Evolutionary conservation across 2,797 vertebrate genomes (phyloP), one percentile per base, ranked within the genome.

Genomic region (Erethizon dorsatum): DNA sequence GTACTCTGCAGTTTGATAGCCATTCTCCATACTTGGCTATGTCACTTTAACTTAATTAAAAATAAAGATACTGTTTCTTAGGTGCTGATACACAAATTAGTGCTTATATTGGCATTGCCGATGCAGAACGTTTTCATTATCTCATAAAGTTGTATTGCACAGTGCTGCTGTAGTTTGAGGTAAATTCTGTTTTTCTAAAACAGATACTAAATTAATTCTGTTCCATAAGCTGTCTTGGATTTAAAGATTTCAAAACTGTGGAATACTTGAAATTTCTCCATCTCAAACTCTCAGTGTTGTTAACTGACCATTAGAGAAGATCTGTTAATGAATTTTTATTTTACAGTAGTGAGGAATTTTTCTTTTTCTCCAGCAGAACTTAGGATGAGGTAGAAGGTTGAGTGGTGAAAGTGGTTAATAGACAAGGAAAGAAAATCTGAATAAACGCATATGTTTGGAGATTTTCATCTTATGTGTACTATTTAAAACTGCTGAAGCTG

Each of bases 201-300:
- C 52, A 63, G 24, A 95, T n/a, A 88, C 24, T 92, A 92, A 13
- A 18, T 11, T 95, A 59, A 96, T 95, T 95, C 28, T 96, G 17
- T 96, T 95, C 13, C 11, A 80, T 1, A 41, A 31, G n/a, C 37
- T 91, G 2, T 86, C 69, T 91, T 77, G 37, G 33, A 91, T 86
- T 91, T 90, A 94, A 50, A 91, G 31, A 52, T 95, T 94, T 94
- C 33, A 91, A 28, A 91, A 7, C 11, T 90, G n/a, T 65, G 57
- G 37, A 75, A 54, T 22, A 92, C 52, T 92, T 78, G 41, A 63
- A 95, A 88, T 78, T 94, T 45, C 5, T 18, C 2, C 7, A n/a
- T 88, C 59, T 96, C 89, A 5, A 92, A 89, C 67, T 84, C 31
- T 93, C 37, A 84, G 1, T 89, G 1, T 79, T 92, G 57, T 92